Conservation (phyloP, 2,888 invertebrate species). For the Limnephilus auricula region DNA sequence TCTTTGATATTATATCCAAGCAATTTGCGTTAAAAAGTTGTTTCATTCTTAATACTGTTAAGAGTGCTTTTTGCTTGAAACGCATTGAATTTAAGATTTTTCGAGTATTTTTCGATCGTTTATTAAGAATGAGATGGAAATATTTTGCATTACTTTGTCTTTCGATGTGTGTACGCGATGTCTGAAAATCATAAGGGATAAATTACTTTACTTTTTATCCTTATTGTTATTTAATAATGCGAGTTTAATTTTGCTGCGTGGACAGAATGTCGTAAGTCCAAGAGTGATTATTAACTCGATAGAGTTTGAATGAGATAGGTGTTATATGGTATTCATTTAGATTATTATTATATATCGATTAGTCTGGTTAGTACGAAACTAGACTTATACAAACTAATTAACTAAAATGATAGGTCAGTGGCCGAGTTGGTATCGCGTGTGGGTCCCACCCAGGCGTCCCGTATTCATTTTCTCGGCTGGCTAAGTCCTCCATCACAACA, state of each 20-base stretch:
- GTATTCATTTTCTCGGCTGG: too few species aligned
- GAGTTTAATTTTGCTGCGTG: background rate
- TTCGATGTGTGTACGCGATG: conserved; percentile 44
- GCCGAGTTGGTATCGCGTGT: too few species aligned
- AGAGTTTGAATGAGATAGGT: background rate
- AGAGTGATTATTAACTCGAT: background rate
- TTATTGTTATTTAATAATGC: conserved; percentile 23
- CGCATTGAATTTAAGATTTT: background rate
- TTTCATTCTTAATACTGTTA: background rate
- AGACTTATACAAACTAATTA: background rate
- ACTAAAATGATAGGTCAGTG: too few species aligned
- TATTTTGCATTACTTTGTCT: conserved; percentile 58
- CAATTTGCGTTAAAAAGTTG: background rate
- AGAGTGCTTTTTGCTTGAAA: background rate
- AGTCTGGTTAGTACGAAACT: background rate
- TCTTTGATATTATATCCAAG: background rate
- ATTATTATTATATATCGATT: background rate
- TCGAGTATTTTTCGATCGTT: conserved; percentile 3
- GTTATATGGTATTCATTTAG: background rate
- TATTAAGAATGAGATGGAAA: conserved; percentile 53
- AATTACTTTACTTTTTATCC: conserved; percentile 34
- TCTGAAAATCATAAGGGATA: conserved; percentile 52
- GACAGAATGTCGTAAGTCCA: background rate
- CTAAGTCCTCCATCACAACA: too few species aligned
- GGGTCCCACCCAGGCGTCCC: too few species aligned